Base-by-base conservation (phyloP, 1,140 invertebrate species). In the Chironomus tepperi region DNA sequence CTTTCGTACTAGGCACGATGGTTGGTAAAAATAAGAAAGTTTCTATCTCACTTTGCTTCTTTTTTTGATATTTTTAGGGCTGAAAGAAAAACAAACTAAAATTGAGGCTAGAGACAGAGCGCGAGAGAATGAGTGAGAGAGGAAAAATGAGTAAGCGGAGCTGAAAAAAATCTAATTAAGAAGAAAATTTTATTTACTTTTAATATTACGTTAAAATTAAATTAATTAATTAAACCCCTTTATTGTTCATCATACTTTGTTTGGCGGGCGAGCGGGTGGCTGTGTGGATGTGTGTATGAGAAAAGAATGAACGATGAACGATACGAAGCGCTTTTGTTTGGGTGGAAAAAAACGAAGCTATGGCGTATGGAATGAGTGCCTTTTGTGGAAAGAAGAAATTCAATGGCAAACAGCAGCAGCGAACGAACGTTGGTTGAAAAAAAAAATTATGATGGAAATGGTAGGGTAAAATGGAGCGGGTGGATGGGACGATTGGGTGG, bases 101-200 rank as follows among this genome's bases (percentile, higher is more conserved):
- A 34, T 34, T 34, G 24, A 34, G 24, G 24, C 24, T 34, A 34
- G 5, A 5, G 24, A 34, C 12, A 9, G 15, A 47, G 7, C 24
- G 8, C 2, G 43, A 47, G 43, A 47, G 15, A 15, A 57, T 15
- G 12, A 34, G 24, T 34, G 24, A 34, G 24, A 34, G 19, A 9
- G 18, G 19, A 10, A 70, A 70, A 70, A 70, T 67, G 64, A 67
- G 64, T 67, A 67, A 67, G 64, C 65, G 18, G 65, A 70, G 65
- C 65, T 70, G 65, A 70, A 70, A 70, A 70, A 70, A 70, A 70
- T 70, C 65, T 70, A 70, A 70, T 70, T 70, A 70, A 70, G 65
- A 70, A 70, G 65, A 70, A 70, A 70, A 70, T 70, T 18, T 70
- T 70, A 70, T 70, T 70, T 70, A 70, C 65, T 70, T 70, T 70